Conservation (phyloP, 1,140 invertebrate species). For the Trinorchestia longiramus region DNA sequence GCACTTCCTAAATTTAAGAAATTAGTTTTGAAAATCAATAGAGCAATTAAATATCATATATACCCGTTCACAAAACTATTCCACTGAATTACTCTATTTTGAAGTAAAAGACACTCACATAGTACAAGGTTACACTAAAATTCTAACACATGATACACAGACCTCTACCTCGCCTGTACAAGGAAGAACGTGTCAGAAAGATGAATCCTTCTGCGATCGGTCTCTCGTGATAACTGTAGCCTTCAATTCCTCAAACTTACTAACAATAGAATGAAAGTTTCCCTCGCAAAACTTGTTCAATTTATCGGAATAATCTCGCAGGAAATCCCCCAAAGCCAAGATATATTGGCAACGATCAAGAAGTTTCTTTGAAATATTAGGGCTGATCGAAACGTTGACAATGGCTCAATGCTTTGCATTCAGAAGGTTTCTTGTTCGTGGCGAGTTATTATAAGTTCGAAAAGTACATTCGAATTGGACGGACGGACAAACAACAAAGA, state of each 20-base stretch:
- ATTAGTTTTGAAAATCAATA: neutral
- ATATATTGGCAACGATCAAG: conserved; percentile 54
- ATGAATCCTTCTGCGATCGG: neutral
- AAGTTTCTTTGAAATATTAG: conserved; percentile 53
- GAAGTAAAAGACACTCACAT: neutral
- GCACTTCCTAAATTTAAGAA: neutral
- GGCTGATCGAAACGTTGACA: conserved; percentile 50
- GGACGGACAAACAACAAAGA: neutral
- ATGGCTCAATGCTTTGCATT: conserved; percentile 26
- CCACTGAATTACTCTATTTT: neutral
- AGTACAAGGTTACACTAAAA: neutral
- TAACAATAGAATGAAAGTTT: conserved; percentile 34
- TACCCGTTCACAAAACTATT: neutral
- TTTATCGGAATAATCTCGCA: conserved; percentile 50
- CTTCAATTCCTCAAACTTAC: conserved; percentile 26
- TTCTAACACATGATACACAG: neutral
- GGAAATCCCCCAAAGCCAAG: conserved; percentile 29
- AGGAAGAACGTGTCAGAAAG: neutral
- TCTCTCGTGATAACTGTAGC: neutral
- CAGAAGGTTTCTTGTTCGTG: neutral
- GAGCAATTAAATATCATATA: neutral
- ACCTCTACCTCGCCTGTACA: neutral
- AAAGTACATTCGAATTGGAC: neutral
- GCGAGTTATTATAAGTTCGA: neutral
- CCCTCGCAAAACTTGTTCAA: conserved; percentile 15